phyloP scores from a whole-genome alignment of 2,113 vertebrate genomes.

The Tringa solitaria region DNA sequence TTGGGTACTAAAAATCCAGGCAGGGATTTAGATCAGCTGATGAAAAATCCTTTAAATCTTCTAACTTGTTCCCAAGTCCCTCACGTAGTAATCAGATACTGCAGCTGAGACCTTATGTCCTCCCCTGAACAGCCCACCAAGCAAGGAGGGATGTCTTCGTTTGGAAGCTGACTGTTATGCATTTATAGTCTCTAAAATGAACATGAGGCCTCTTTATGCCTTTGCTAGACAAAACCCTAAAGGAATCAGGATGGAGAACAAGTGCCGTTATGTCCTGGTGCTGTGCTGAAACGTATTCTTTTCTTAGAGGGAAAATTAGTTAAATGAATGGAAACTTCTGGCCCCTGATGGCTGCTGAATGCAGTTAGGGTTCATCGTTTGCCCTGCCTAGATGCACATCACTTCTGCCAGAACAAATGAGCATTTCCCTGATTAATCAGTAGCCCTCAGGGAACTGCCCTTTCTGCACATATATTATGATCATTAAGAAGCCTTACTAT shows the following conservation, averaged over 20 bases:
- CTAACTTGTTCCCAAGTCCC: background rate
- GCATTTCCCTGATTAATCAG: conserved; percentile 57
- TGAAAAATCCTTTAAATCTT: background rate
- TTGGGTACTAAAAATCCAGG: background rate
- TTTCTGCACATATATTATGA: conserved; percentile 36
- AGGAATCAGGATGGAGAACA: background rate
- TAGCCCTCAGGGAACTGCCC: conserved; percentile 19
- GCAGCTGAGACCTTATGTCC: background rate
- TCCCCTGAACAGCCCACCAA: background rate
- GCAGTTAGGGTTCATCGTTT: conserved; percentile 16
- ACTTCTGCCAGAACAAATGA: conserved; percentile 44
- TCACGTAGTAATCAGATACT: background rate
- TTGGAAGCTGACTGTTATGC: background rate
- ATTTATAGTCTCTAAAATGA: background rate
- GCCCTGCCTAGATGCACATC: conserved; percentile 22
- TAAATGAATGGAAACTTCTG: conserved; percentile 23
- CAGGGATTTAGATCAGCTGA: background rate
- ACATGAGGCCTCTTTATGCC: background rate
- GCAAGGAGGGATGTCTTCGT: background rate
- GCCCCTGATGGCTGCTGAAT: background rate
- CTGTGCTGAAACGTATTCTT: background rate
- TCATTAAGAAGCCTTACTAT: conserved; percentile 31
- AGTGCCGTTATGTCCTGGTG: background rate
- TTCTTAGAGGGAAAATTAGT: background rate
- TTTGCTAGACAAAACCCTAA: background rate